Conservation (phyloP, 1,140 invertebrate genomes). For the Sarcophaga bullata region DNA sequence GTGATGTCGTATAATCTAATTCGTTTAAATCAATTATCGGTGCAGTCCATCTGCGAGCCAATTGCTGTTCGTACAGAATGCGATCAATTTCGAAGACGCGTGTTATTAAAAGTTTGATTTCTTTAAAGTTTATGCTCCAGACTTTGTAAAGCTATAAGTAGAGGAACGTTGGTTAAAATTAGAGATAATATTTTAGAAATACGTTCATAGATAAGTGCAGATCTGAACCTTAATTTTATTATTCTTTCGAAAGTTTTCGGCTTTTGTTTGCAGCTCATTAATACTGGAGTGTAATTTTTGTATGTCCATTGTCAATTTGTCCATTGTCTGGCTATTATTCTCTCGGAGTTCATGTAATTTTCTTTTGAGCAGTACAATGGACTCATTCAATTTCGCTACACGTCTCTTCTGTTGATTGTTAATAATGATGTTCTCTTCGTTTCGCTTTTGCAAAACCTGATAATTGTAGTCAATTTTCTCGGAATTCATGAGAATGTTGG, state of each 20-base stretch:
- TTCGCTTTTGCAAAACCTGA: constrained; percentile 81
- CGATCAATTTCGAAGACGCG: constrained; percentile 73
- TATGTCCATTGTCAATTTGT: constrained; percentile 71
- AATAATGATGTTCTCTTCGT: constrained; percentile 86
- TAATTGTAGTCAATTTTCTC: constrained; percentile 92
- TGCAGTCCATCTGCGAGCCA: constrained; percentile 72
- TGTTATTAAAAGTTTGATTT: constrained; percentile 69
- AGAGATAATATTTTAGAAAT: no score
- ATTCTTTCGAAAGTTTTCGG: constrained; percentile 72
- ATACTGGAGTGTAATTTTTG: constrained; percentile 73
- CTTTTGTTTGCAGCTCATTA: constrained; percentile 73
- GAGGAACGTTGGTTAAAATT: constrained; percentile 28
- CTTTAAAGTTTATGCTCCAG: constrained; percentile 77
- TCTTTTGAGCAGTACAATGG: constrained; percentile 72
- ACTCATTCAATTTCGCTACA: constrained; percentile 78
- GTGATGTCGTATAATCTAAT: neutral
- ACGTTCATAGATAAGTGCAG: neutral
- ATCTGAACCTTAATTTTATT: constrained; percentile 69
- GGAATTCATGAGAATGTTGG: constrained; percentile 76
- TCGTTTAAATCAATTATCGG: constrained; percentile 61
- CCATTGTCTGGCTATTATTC: constrained; percentile 69
- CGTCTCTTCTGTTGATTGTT: constrained; percentile 84
- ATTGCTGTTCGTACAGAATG: constrained; percentile 75
- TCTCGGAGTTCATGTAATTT: constrained; percentile 72
- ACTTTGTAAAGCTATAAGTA: constrained; percentile 61